Conservation (phyloP, 2,888 invertebrate genomes). For the Mycalesis mineus region DNA sequence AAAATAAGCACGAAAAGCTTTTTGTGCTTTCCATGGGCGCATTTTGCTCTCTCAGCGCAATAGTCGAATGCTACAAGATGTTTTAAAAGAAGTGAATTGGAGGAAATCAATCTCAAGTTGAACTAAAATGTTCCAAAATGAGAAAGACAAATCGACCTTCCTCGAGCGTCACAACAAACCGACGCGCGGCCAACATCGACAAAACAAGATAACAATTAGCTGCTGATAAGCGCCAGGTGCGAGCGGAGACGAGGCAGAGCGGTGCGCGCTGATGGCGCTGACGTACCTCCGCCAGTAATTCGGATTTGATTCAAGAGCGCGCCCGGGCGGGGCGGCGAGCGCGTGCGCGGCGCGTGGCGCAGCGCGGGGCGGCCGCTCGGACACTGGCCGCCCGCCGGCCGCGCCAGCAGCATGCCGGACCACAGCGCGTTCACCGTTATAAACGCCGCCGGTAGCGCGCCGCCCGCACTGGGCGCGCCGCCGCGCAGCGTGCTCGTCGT, state of each 20-base stretch:
- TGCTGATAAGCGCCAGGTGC: not conserved
- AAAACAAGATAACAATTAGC: not conserved
- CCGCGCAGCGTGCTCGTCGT: slow-evolving; percentile 53
- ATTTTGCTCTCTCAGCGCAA: no score
- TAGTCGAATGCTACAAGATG: no score
- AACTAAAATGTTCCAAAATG: no score
- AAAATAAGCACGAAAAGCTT: no score
- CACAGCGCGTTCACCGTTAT: slow-evolving; percentile 50
- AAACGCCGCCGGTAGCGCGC: slow-evolving; percentile 34
- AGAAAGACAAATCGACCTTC: no score
- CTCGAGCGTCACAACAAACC: not conserved
- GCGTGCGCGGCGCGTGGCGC: slow-evolving; percentile 24
- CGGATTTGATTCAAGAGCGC: no score
- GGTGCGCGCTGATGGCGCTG: no score
- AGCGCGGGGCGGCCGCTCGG: slow-evolving; percentile 32
- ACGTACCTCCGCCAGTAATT: no score
- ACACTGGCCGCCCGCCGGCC: slow-evolving; percentile 33
- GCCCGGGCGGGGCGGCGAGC: slow-evolving; percentile 52
- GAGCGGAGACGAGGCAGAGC: slow-evolving; percentile 7
- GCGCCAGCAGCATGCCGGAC: slow-evolving; percentile 13
- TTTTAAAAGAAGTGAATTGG: no score
- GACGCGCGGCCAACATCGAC: not conserved
- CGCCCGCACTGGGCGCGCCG: slow-evolving; percentile 18
- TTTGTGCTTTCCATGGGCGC: no score
- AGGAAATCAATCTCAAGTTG: no score